Base-by-base conservation (phyloP, 2,113 vertebrate species). In the Cebidichthys violaceus region DNA sequence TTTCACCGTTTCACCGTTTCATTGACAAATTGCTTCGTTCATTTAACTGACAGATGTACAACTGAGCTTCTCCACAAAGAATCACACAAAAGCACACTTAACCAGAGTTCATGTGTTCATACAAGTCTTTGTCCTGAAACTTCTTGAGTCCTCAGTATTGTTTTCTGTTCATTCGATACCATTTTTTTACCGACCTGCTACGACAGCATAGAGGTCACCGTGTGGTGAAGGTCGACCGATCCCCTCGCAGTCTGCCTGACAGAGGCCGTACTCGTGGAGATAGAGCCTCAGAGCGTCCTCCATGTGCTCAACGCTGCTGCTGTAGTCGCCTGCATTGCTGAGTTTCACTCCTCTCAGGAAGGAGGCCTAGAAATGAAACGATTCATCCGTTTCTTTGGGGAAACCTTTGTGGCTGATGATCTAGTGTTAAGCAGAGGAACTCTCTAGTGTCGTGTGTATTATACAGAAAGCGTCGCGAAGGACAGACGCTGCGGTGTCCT, bases 261-360 rank as follows among this genome's bases (percentile, higher is more conserved):
- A 97, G 24, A 94, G 90, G 41, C 96, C 92, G 0, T 95, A 95
- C 0, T 95, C 92, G 0, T 92, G 86, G 71, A 96, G 94, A 86
- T 97, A 98, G 39, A 95, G 93, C 0, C 92, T 88, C 72, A 97
- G 89, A 0, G 96, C 95, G 5, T 95, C 94, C 91, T 98, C 97
- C 96, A 97, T 96, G 86, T 94, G 92, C 0, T 93, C 93, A 0
- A 91, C 84, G 4, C 96, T 94, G 88, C 94, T 82, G 52, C 95
- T 92, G 92, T 96, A 97, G 75, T 97, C 94, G 0, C 95, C 97
- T 0, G 85, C 92, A 88, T 94, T 95, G 84, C 96, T 94, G 9
- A 96, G 94, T 79, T 95, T 96, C 90, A 97, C 96, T 0, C 96
- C 95, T 18, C 94, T 94, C 60, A 97, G 93, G 6, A 97, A 98